Base-by-base conservation (phyloP, 2,888 invertebrate genomes). In the Unio pictorum region DNA sequence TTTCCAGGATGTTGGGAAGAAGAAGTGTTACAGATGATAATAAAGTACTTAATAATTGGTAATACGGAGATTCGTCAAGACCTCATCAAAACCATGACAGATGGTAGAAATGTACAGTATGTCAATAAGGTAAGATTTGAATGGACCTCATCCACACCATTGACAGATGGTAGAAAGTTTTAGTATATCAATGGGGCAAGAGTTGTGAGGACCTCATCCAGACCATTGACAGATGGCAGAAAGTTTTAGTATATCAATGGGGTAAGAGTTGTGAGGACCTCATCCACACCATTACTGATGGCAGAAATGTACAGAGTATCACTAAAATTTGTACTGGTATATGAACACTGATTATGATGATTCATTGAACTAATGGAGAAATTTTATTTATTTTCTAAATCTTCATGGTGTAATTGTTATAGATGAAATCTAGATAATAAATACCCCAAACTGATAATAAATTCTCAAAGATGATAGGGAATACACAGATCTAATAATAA, bases 1-100 rank as follows among this genome's bases (percentile, higher is more conserved):
- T 55, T 61, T 69, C 15, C 71, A 89, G 89, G 89, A 7, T 86
- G 85, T 68, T 89, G 89, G 89, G 88, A 88, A 61, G 86, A 88
- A 45, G 87, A 87, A 61, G 82, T 89, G 1, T 55, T 88, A 65
- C 78, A 83, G 65, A 70, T 81, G 6, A 67, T 87, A 0, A 75
- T 87, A 61, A 81, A 86, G 74, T 88, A 83, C 74, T 73, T 89
- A 63, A 82, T 84, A 7, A 69, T 83, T 45, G 88, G 88, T n/a
- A 88, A 87, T 71, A 68, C 77, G 4, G 87, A 88, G 62, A 81
- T 88, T 8, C 73, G 87, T 67, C 71, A 76, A 5, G 88, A 88
- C 70, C 79, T 89, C 34, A 83, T 89, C 57, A 73, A 74, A 5
- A 84, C 84, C 55, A 83, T 89, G 77, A 81, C 78, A 23, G 77